Evolutionary conservation across 2,113 vertebrate species (phyloP).

Genomic region (Garra rufa): DNA sequence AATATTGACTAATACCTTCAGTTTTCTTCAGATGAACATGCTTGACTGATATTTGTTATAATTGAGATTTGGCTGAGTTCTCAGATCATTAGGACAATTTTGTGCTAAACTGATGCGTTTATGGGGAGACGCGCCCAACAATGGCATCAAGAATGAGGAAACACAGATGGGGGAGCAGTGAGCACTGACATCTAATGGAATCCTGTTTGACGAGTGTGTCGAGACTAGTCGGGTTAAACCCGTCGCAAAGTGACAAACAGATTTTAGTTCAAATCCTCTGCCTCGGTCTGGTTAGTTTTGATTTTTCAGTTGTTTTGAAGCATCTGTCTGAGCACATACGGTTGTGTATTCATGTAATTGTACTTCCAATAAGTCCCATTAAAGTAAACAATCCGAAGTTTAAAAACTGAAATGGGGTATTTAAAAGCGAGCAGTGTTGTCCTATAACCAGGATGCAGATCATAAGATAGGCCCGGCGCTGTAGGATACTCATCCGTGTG

Average conservation of each 20-base stretch:
- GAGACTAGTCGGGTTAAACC: constrained; percentile 38
- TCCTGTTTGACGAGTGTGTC: constrained; percentile 56
- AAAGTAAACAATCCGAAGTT: background rate
- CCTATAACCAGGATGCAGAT: constrained; percentile 70
- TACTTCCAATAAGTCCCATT: background rate
- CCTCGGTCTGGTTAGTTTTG: background rate
- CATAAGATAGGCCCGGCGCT: constrained; percentile 64
- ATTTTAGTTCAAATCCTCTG: background rate
- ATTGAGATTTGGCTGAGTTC: constrained; percentile 38
- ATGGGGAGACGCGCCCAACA: constrained; percentile 55
- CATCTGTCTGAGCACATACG: background rate
- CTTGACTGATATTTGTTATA: constrained; percentile 3
- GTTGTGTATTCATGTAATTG: background rate
- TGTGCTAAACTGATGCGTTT: constrained; percentile 51
- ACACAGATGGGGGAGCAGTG: constrained; percentile 44
- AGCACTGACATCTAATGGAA: constrained; percentile 58
- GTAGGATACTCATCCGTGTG: constrained; percentile 78
- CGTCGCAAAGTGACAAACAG: constrained; percentile 31
- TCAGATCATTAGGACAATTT: constrained; percentile 64
- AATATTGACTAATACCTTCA: background rate
- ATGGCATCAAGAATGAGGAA: constrained; percentile 75
- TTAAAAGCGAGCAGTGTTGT: constrained; percentile 18
- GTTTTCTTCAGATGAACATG: background rate
- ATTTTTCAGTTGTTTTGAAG: constrained; percentile 5
- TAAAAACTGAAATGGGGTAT: constrained; percentile 3